phyloP scores from a whole-genome alignment of 2,113 vertebrate genomes.

The Sylvietta virens region DNA sequence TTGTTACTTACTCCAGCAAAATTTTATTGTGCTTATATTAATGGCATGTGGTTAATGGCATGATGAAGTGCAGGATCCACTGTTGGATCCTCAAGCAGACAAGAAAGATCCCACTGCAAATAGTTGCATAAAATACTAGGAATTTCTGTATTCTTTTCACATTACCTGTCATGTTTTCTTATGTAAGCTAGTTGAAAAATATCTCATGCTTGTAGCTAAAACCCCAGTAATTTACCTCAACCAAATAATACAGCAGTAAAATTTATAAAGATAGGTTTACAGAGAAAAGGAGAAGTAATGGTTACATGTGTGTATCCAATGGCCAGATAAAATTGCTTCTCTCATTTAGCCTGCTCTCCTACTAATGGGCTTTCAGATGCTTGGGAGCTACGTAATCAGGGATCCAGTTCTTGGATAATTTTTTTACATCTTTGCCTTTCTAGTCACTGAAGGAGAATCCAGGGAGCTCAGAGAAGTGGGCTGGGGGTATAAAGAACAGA shows the following conservation, averaged over 20 bases:
- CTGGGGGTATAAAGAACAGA: neutral
- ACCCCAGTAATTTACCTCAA: neutral
- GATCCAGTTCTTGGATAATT: neutral
- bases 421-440: neutral
- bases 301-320: neutral
- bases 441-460: neutral
- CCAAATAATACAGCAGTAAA: neutral
- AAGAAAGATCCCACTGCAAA: neutral
- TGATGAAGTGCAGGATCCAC: neutral
- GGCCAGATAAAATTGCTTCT: neutral
- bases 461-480: neutral
- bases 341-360: neutral
- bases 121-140: neutral
- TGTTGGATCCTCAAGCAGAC: neutral
- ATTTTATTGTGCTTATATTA: neutral
- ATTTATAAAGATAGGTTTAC: neutral
- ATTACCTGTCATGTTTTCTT: neutral
- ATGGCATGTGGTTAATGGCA: neutral
- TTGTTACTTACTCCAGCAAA: neutral
- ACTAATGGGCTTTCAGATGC: accelerated
- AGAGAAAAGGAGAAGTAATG: neutral
- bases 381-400: neutral
- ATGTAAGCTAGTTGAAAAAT: neutral
- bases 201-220: neutral
- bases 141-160: neutral